Conservation (phyloP, 1,140 invertebrate genomes). For the Scaptomyza hsui region DNA sequence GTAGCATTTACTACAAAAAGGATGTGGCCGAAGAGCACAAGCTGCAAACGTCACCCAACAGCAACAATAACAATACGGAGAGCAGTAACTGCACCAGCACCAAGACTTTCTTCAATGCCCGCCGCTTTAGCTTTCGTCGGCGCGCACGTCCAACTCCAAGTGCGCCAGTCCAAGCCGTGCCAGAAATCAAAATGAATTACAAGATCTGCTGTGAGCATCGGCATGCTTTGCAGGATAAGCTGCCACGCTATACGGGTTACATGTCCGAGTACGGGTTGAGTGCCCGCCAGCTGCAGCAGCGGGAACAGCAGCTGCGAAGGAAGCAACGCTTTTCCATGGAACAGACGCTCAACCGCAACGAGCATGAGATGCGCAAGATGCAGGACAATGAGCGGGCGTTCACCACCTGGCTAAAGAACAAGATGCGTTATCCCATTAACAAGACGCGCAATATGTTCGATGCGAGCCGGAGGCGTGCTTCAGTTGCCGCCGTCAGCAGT, state of each 20-base stretch:
- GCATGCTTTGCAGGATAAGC: constrained; percentile 65
- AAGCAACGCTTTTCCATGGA: constrained; percentile 64
- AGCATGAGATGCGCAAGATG: constrained; percentile 76
- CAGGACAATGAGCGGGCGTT: constrained; percentile 82
- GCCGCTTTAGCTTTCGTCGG: constrained; percentile 70
- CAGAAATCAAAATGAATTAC: constrained; percentile 71
- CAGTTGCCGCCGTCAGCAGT: constrained; percentile 52
- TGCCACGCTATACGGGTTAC: constrained; percentile 80
- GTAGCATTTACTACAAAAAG: constrained; percentile 71
- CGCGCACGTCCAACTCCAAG: constrained; percentile 44
- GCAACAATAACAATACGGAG: background rate
- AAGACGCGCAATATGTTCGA: constrained; percentile 83
- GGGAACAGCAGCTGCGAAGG: constrained; percentile 62
- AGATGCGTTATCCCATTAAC: constrained; percentile 82
- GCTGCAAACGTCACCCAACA: background rate
- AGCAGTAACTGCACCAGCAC: constrained; percentile 40
- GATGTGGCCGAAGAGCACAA: constrained; percentile 20
- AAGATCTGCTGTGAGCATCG: constrained; percentile 82
- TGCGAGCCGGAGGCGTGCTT: constrained; percentile 53
- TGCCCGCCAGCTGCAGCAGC: constrained; percentile 68
- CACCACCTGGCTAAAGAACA: constrained; percentile 82
- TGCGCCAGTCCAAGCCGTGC: constrained; percentile 23
- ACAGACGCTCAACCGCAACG: constrained; percentile 69
- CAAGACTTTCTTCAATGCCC: constrained; percentile 64
- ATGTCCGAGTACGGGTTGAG: constrained; percentile 82